phyloP scores from a whole-genome alignment of 2,113 vertebrate genomes.

The Alligator mississippiensis region DNA sequence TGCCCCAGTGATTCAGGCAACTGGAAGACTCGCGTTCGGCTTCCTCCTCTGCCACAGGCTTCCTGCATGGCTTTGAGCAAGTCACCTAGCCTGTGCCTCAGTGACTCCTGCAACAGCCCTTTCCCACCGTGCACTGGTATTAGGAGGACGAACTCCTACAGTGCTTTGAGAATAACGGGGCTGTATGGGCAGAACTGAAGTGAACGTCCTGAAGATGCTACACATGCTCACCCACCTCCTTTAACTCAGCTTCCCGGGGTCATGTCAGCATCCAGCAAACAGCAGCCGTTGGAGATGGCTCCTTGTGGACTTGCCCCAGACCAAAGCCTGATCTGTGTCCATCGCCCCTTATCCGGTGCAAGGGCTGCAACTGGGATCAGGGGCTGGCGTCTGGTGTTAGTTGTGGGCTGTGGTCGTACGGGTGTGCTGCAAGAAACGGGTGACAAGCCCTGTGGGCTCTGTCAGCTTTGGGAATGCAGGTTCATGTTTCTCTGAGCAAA shows the following conservation, averaged over 20 bases:
- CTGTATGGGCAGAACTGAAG: not conserved
- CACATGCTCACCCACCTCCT: not conserved
- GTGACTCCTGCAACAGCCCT: too few relatives aligned
- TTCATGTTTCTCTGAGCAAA: not conserved
- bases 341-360: not conserved
- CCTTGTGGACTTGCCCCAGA: not conserved
- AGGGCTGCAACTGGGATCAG: not conserved
- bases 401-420: not conserved
- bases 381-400: not conserved
- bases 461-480: not conserved
- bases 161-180: too few relatives aligned
- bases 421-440: not conserved
- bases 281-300: not conserved
- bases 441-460: not conserved
- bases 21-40: not conserved
- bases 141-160: not conserved
- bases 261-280: not conserved
- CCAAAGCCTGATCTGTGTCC: not conserved
- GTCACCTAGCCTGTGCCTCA: not conserved
- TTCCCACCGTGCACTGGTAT: not conserved
- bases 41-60: not conserved
- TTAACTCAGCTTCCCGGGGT: not conserved
- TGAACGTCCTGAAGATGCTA: not conserved
- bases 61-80: not conserved
- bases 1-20: not conserved